Evolutionary conservation across 2,113 vertebrate genomes (phyloP).

Genomic region (Limanda limanda): DNA sequence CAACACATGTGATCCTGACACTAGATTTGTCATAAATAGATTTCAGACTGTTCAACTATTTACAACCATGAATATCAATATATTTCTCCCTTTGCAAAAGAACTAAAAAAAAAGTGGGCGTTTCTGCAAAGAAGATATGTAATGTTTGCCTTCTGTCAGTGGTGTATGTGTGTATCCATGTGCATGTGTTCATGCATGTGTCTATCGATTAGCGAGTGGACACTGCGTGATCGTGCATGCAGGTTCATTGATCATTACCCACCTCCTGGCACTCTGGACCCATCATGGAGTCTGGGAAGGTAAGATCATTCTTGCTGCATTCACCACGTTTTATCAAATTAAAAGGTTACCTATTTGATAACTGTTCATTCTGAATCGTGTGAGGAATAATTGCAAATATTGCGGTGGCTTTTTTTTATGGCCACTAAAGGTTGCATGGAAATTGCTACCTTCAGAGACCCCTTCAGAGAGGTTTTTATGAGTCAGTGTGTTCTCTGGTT

Average conservation of each 20-base stretch:
- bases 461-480: neutral
- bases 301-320: conserved; percentile 40
- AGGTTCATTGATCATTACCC: conserved; percentile 71
- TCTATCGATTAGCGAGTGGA: conserved; percentile 54
- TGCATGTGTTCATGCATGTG: conserved; percentile 8
- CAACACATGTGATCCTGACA: no score
- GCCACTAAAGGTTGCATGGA: neutral
- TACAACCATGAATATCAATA: no score
- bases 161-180: conserved; percentile 7
- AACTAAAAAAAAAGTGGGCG: no score
- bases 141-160: neutral
- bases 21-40: no score
- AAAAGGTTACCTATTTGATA: neutral
- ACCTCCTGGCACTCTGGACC: conserved; percentile 32
- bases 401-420: neutral
- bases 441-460: neutral
- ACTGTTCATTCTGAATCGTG: no score
- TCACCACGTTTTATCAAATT: neutral
- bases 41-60: no score
- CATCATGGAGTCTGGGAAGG: conserved; percentile 80
- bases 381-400: no score
- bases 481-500: no score
- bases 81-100: no score
- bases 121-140: no score
- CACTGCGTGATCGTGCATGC: conserved; percentile 59